Conservation (phyloP, 2,113 vertebrate genomes). For the Gambusia holbrooki region DNA sequence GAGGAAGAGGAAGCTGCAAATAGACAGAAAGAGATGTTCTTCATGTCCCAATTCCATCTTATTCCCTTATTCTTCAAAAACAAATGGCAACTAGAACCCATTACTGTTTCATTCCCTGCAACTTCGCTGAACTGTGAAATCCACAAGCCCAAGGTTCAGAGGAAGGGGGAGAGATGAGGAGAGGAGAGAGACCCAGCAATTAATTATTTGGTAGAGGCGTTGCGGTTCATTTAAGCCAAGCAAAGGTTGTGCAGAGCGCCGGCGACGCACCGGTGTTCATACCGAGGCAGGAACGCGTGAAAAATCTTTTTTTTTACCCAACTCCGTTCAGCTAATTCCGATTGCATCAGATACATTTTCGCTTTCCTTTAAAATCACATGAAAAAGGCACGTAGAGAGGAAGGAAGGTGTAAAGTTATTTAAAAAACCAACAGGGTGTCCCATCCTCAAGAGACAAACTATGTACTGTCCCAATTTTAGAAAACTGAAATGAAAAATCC, state of each 20-base stretch:
- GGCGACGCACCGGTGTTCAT: conserved; percentile 9
- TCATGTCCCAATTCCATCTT: conserved; percentile 14
- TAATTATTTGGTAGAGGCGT: conserved; percentile 53
- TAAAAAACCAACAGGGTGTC: neutral
- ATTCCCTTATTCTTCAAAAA: conserved; percentile 32
- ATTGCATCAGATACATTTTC: neutral
- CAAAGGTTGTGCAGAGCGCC: conserved; percentile 21
- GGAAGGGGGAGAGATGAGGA: neutral
- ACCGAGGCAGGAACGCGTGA: neutral
- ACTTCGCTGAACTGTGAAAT: conserved; percentile 46
- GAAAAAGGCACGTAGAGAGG: neutral
- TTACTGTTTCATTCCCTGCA: conserved; percentile 38
- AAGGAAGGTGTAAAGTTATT: neutral
- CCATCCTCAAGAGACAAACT: neutral
- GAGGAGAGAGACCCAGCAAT: conserved; percentile 37
- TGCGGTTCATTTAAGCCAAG: conserved; percentile 49
- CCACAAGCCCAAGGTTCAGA: conserved; percentile 42
- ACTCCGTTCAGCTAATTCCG: conserved; percentile 23
- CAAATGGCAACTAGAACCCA: conserved; percentile 29
- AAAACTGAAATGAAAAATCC: neutral
- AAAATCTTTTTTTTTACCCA: conserved; percentile 11
- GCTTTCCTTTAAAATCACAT: conserved; percentile 3
- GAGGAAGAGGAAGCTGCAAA: neutral
- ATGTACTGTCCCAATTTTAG: neutral
- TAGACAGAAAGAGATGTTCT: conserved; percentile 5